phyloP scores from a whole-genome alignment of 2,888 invertebrate species.

The Neocrepidodera transversa region DNA sequence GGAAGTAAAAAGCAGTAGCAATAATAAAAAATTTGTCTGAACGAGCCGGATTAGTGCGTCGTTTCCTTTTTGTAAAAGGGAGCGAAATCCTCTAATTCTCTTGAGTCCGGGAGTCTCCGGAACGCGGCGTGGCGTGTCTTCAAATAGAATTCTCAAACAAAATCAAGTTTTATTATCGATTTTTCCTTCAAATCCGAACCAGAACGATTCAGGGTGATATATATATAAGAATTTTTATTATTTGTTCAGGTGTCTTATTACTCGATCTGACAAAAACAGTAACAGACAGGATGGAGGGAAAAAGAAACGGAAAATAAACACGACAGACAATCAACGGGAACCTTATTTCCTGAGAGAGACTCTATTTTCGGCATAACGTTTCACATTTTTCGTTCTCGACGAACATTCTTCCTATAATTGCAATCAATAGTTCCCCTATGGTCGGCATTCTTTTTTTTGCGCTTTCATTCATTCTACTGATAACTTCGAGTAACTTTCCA shows the following conservation, averaged over 20 bases:
- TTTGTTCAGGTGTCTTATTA: constrained; percentile 47
- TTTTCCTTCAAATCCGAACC: constrained; percentile 28
- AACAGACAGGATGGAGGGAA: constrained; percentile 34
- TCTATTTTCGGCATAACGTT: constrained; percentile 27
- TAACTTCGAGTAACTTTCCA: constrained; percentile 19
- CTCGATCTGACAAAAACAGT: constrained; percentile 43
- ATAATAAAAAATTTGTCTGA: no score
- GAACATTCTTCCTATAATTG: constrained; percentile 30
- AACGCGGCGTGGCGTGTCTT: constrained; percentile 12
- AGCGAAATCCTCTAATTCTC: constrained; percentile 19
- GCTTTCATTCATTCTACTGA: constrained; percentile 17
- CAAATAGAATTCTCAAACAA: constrained; percentile 27
- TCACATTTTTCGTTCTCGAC: constrained; percentile 29
- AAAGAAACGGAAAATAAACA: constrained; percentile 43
- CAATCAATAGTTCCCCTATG: constrained; percentile 30
- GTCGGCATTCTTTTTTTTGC: constrained; percentile 13
- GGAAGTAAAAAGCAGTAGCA: no score
- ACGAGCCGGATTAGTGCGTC: no score
- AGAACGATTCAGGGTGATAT: constrained; percentile 28
- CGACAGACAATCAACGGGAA: constrained; percentile 43
- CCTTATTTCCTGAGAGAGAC: constrained; percentile 44
- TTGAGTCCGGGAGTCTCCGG: background rate
- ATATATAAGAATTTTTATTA: constrained; percentile 35
- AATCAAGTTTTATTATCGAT: constrained; percentile 27
- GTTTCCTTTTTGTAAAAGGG: no score